Percentiles rank a stretch among this genome's conserved stretches.
Conservation (phyloP, 2,113 vertebrate species). For the Rhinogobius similis region DNA sequence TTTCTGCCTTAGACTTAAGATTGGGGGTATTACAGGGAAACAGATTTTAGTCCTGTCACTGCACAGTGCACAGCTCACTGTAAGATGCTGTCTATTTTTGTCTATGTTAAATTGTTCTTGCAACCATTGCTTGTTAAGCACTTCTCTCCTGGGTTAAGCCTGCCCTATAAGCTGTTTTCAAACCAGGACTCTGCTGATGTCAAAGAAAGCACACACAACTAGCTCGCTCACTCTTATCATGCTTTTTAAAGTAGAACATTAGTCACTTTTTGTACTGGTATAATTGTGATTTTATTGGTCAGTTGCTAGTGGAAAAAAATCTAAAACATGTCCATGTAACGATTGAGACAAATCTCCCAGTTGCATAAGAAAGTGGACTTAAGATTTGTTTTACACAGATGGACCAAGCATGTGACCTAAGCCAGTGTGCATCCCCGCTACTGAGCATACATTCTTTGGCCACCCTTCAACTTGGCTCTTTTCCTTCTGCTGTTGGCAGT, state of each 20-base stretch:
- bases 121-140: conserved; percentile 70
- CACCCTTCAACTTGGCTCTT: conserved; percentile 61
- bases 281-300: too few species aligned
- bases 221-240: conserved; percentile 48
- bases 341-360: not conserved
- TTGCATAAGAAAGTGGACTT: conserved; percentile 18
- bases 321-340: too few species aligned
- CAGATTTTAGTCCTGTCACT: conserved; percentile 15
- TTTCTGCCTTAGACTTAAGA: not conserved
- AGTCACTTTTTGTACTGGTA: not conserved
- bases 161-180: conserved; percentile 61
- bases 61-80: conserved; percentile 11
- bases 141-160: conserved; percentile 48
- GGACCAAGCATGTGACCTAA: conserved; percentile 52
- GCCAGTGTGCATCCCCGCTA: conserved; percentile 51
- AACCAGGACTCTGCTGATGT: conserved; percentile 70
- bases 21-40: not conserved
- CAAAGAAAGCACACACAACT: conserved; percentile 53
- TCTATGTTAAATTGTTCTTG: conserved; percentile 52
- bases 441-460: conserved; percentile 69
- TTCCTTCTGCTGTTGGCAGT: conserved; percentile 49
- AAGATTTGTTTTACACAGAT: conserved; percentile 41
- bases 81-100: conserved; percentile 38
- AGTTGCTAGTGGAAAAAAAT: too few species aligned
- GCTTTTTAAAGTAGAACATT: conserved; percentile 5